Conservation (phyloP, 2,797 vertebrate genomes). For the Rousettus madagascariensis region DNA sequence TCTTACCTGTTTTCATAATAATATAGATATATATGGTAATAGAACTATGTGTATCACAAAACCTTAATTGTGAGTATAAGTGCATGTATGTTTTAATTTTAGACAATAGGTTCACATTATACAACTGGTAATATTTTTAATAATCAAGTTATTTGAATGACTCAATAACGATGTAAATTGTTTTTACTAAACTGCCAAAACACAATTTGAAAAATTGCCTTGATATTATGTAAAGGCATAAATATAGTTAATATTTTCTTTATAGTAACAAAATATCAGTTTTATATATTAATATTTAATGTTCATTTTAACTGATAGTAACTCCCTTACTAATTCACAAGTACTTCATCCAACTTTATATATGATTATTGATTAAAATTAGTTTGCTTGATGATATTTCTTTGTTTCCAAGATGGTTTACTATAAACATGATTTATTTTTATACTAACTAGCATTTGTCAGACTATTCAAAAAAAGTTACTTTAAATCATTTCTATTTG, state of each 20-base stretch:
- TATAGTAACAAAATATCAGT: neutral
- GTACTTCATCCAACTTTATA: neutral
- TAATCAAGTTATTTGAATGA: neutral
- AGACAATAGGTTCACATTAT: neutral
- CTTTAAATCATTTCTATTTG: neutral
- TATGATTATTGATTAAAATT: neutral
- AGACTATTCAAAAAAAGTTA: neutral
- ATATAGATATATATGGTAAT: neutral
- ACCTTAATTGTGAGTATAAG: neutral
- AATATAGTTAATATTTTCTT: neutral
- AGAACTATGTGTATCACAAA: neutral
- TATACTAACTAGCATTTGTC: neutral
- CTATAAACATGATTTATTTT: neutral
- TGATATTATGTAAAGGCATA: neutral
- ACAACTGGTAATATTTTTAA: neutral
- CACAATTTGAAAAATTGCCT: neutral
- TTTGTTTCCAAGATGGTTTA: neutral
- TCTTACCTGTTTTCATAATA: neutral
- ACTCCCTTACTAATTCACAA: neutral
- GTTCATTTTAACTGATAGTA: neutral
- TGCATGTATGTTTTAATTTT: neutral
- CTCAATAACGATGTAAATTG: neutral
- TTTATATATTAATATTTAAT: neutral
- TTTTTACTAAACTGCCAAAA: neutral
- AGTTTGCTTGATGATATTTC: neutral